Evolutionary conservation across 2,797 vertebrate species (phyloP), one percentile per base, ranked within the genome.

Genomic region (Heterohyrax brucei): DNA sequence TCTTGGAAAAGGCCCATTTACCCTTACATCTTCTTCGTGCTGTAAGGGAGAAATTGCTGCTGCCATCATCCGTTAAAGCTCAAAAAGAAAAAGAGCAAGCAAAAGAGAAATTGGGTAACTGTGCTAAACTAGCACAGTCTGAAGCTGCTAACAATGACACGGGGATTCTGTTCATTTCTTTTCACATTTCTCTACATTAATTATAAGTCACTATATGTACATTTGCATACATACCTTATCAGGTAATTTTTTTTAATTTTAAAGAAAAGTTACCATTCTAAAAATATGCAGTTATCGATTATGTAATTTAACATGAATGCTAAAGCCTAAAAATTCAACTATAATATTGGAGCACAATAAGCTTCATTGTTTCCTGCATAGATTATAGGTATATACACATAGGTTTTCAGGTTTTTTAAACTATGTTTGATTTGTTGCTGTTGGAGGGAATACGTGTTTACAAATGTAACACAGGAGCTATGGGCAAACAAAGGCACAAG

Each of bases 191-290:
- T 91, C 30, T 33, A 24, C 22, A 66, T 91, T 91, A 94, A 76
- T 91, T 86, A 76, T 83, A 64, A 91, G 13, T 28, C 76, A n/a
- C 21, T 79, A 19, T 75, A 21, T 48, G 70, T 46, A 46, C 1
- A 77, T 86, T 93, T 87, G 28, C 4, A 78, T 79, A 77, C 66
- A 89, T 48, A 93, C 44, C 33, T 81, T 19, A 75, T 10, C 70
- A 81, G 30, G 48, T 90, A 64, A 81, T 64, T 59, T 70, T 73
- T 70, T 73, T 77, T 83, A 12, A 12, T 93, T 84, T 84, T 82
- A 85, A 90, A 89, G 68, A 95, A 94, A 86, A 78, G 77, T 59
- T 81, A 76, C 72, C 87, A 3, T 86, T 92, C n/a, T 91, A 73
- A 90, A 92, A 44, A 46, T 4, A 68, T 89, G 82, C 6, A 87